phyloP scores from a whole-genome alignment of 2,113 vertebrate species.

The Vanacampus margaritifer region DNA sequence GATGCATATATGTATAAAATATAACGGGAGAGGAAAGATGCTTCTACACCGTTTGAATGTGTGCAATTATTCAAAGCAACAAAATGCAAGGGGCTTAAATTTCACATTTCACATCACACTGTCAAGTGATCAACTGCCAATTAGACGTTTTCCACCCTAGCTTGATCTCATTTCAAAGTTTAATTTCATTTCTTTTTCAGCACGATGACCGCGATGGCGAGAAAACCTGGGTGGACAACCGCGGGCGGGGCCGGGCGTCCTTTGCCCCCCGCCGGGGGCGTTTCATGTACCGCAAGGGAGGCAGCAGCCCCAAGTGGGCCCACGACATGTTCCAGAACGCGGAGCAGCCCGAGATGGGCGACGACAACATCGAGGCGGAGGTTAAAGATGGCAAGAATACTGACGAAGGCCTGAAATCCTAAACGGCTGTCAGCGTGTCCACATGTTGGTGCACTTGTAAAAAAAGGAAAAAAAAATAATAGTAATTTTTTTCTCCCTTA shows the following conservation, averaged over 20 bases:
- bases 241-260: constrained; percentile 83
- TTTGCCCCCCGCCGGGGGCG: constrained; percentile 85
- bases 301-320: constrained; percentile 90
- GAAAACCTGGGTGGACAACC: constrained; percentile 85
- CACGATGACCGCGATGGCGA: constrained; percentile 94
- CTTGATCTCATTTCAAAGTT: no score
- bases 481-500: neutral
- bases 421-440: neutral
- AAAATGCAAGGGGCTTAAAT: no score
- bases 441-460: neutral
- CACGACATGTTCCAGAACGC: constrained; percentile 93
- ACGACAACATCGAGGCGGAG: constrained; percentile 78
- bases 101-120: no score
- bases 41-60: no score
- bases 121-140: no score
- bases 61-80: no score
- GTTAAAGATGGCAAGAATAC: constrained; percentile 77
- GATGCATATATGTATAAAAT: no score
- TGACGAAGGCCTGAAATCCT: constrained; percentile 46
- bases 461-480: neutral
- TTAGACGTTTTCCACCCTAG: no score
- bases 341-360: constrained; percentile 80
- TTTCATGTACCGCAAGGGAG: constrained; percentile 87
- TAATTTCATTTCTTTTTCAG: constrained; percentile 58
- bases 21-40: no score